Conservation (phyloP, 2,888 invertebrate species). For the Caenorhabditis sulstoni region DNA sequence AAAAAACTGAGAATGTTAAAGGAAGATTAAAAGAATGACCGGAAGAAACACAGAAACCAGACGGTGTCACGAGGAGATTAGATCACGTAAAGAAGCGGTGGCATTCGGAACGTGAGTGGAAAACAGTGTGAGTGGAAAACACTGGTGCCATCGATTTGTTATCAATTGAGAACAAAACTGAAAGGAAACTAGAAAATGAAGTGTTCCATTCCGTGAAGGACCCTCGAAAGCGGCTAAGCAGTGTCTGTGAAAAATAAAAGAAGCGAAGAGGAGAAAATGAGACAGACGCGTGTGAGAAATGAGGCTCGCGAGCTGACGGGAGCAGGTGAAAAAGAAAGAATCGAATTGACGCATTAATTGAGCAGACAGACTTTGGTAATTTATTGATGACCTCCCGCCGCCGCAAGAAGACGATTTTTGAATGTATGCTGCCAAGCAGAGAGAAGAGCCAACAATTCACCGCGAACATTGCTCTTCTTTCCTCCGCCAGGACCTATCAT, state of each 20-base stretch:
- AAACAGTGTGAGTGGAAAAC: background rate
- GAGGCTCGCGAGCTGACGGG: too few relatives aligned
- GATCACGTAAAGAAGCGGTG: constrained; percentile 18
- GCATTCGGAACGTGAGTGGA: background rate
- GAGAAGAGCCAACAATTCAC: background rate
- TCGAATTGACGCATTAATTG: too few relatives aligned
- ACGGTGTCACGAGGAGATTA: constrained; percentile 35
- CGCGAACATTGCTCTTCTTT: constrained; percentile 33
- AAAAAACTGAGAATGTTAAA: constrained; percentile 11
- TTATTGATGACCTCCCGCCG: background rate
- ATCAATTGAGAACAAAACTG: constrained; percentile 9
- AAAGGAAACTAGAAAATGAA: constrained; percentile 29
- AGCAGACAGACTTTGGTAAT: too few relatives aligned
- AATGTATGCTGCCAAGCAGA: too few relatives aligned
- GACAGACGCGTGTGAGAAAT: background rate
- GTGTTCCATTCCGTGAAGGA: constrained; percentile 35
- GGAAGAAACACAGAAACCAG: constrained; percentile 8
- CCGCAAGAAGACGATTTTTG: too few relatives aligned
- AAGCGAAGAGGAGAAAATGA: background rate
- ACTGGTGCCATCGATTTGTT: constrained; percentile 16
- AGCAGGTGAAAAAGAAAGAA: too few relatives aligned
- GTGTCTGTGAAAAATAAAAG: constrained; percentile 23
- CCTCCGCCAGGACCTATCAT: constrained; percentile 2
- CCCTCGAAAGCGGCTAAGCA: constrained; percentile 38
- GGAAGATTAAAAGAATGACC: constrained; percentile 19